Evolutionary conservation across 2,797 vertebrate genomes (phyloP).

Genomic region (Periparus ater): DNA sequence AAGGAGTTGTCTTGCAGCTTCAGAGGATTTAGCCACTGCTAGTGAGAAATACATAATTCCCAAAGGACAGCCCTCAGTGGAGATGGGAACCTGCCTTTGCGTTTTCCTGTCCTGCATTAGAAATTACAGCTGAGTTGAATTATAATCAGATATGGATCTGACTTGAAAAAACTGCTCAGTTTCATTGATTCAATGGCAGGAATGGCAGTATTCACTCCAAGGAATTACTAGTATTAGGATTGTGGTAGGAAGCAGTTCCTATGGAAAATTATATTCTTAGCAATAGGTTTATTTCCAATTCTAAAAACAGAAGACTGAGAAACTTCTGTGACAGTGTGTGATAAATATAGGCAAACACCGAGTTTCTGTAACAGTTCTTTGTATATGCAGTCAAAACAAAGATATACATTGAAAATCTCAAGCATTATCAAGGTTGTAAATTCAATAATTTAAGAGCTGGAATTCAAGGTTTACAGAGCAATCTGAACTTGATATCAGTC

Average conservation of each 20-base stretch:
- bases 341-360: conserved; percentile 28
- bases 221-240: neutral
- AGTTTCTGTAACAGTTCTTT: neutral
- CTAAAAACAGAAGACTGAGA: conserved; percentile 19
- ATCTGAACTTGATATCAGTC: neutral
- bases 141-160: neutral
- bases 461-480: neutral
- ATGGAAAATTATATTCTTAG: neutral
- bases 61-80: neutral
- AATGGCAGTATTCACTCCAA: conserved; percentile 6
- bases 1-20: neutral
- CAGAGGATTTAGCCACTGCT: neutral
- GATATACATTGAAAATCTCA: conserved; percentile 4
- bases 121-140: conserved; percentile 22
- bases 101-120: neutral
- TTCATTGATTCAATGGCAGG: neutral
- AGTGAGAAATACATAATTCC: neutral
- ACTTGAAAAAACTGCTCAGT: neutral
- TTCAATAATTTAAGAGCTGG: neutral
- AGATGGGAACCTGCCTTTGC: neutral
- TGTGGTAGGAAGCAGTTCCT: neutral
- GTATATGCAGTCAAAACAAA: conserved; percentile 22
- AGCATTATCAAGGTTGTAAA: neutral
- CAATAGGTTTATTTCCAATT: conserved; percentile 20
- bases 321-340: neutral